Base-by-base conservation (phyloP, 2,888 invertebrate species). In the Eilema depressum region DNA sequence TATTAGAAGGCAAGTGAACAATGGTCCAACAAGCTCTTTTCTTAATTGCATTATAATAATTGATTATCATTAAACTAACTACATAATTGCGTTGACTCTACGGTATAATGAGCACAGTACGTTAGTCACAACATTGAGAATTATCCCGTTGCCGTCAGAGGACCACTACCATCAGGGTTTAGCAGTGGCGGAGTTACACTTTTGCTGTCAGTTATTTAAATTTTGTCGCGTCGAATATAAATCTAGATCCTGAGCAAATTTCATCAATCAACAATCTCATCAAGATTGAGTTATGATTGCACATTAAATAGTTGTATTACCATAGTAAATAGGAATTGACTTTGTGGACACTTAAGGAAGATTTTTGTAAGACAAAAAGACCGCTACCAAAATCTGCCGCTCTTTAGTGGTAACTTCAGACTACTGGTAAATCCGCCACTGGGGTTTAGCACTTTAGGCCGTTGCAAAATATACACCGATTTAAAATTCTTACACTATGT, bases 11-110 rank as follows among this genome's bases (percentile, higher is more conserved):
- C 94, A 87, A 87, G 94, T 93, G 94, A 94, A 95, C 94, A 93
- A 92, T 89, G 92, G 94, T 94, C 91, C 95, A 90, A 88, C 94
- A 91, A 93, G 93, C 94, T 93, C 91, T 87, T 91, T 88, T 76
- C 86, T 87, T 88, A 88, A 70, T 87, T 82, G 85, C 84, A 82
- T 85, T 87, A 80, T 79, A 71, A 88, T 88, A 91, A 86, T 91
- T 88, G 86, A 91, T 84, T 91, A 91, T 89, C 89, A 89, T 91
- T 83, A 93, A 91, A 83, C 89, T 93, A 93, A 83, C 89, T 92
- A 93, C 79, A 77, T 88, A 85, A 80, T 82, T 83, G 79, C 79
- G 73, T 84, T 82, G 85, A 85, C 85, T 87, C 90, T 91, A 90
- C 82, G 76, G 80, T 87, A 91, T 89, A 91, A 88, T 92, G 94